Conservation (phyloP, 2,113 vertebrate species). For the Chamaea fasciata region DNA sequence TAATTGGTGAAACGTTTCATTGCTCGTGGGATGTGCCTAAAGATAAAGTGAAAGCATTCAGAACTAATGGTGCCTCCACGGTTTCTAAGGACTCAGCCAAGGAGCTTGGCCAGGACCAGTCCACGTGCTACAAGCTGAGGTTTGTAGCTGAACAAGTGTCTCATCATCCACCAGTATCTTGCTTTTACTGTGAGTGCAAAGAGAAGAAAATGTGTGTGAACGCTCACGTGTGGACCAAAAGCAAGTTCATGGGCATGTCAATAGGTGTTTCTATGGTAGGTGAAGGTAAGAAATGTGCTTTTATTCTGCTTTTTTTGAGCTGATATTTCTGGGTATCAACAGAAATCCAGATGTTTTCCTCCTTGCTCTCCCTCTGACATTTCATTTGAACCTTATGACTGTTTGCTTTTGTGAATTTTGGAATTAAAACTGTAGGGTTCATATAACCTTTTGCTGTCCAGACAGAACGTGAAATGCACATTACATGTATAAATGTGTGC, state of each 20-base stretch:
- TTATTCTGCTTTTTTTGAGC: not conserved
- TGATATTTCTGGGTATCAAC: not conserved
- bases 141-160: constrained; percentile 96
- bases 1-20: constrained; percentile 92
- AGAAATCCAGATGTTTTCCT: not conserved
- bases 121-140: constrained; percentile 79
- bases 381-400: not conserved
- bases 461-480: not conserved
- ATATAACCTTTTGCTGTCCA: not conserved
- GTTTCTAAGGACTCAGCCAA: constrained; percentile 57
- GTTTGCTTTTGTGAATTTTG: not conserved
- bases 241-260: constrained; percentile 99
- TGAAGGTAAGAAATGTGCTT: constrained; percentile 81
- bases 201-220: constrained; percentile 90
- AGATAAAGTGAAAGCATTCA: constrained; percentile 78
- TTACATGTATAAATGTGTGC: rapidly evolving
- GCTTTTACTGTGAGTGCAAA: constrained; percentile 95
- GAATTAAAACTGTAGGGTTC: not conserved
- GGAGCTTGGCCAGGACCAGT: constrained; percentile 50
- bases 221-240: constrained; percentile 94
- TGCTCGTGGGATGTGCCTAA: constrained; percentile 93
- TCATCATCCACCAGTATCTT: constrained; percentile 91
- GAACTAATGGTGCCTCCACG: constrained; percentile 60
- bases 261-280: constrained; percentile 96
- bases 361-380: not conserved